phyloP scores from a whole-genome alignment of 2,113 vertebrate genomes.

The Nibea coibor region DNA sequence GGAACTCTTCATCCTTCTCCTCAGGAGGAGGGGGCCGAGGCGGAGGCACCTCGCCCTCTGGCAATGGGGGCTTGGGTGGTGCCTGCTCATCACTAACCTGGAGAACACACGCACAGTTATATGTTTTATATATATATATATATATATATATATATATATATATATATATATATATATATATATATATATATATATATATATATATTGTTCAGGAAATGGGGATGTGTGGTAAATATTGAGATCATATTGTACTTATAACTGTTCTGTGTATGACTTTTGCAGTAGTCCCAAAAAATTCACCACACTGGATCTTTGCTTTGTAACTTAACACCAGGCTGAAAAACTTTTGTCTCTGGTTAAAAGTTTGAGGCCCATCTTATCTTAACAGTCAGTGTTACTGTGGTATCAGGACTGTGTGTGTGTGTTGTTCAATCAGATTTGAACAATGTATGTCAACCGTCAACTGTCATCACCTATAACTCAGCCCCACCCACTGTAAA shows the following conservation, averaged over 20 bases:
- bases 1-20: slow-evolving; percentile 98
- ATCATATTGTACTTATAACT: not conserved
- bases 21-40: slow-evolving; percentile 97
- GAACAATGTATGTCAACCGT: too few relatives aligned
- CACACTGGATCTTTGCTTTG: not conserved
- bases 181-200: too few relatives aligned
- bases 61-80: slow-evolving; percentile 96
- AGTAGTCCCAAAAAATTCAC: not conserved
- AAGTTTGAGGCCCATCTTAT: too few relatives aligned
- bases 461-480: not conserved
- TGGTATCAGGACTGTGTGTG: too few relatives aligned
- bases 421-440: too few relatives aligned
- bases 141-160: too few relatives aligned
- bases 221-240: not conserved
- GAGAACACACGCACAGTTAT: slow-evolving; percentile 13
- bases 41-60: slow-evolving; percentile 95
- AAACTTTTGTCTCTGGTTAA: too few relatives aligned
- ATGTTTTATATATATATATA: too few relatives aligned
- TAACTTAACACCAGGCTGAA: too few relatives aligned
- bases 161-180: too few relatives aligned
- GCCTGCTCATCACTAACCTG: slow-evolving; percentile 95
- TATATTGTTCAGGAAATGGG: not conserved
- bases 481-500: not conserved
- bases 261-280: too few relatives aligned
- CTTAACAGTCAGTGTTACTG: too few relatives aligned